phyloP scores from a whole-genome alignment of 1,140 invertebrate genomes.

The Drosophila persimilis region DNA sequence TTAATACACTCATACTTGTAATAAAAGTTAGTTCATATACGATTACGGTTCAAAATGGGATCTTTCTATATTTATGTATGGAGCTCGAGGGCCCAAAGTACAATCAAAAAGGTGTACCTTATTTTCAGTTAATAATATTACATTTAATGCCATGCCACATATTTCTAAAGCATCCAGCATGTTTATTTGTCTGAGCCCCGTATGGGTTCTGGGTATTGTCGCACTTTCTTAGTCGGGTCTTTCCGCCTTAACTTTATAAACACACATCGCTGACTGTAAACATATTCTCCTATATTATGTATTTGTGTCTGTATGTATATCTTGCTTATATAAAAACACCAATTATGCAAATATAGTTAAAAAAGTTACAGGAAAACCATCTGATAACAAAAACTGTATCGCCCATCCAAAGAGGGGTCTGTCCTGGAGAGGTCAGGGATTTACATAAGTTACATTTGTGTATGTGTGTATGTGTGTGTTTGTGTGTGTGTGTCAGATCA shows the following conservation, averaged over 20 bases:
- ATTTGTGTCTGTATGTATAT: constrained; percentile 35
- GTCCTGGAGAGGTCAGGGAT: constrained; percentile 4
- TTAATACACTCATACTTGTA: constrained; percentile 41
- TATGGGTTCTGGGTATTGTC: constrained; percentile 32
- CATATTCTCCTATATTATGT: constrained; percentile 13
- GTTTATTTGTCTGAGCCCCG: constrained; percentile 14
- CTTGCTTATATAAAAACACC: constrained; percentile 65
- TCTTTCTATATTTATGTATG: constrained; percentile 14
- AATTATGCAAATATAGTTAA: constrained; percentile 69
- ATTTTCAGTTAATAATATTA: constrained; percentile 28
- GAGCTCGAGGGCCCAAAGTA: constrained; percentile 36
- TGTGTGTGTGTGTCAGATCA: constrained; percentile 24
- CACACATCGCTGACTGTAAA: constrained; percentile 42
- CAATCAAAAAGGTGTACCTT: constrained; percentile 60
- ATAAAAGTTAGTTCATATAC: constrained; percentile 27
- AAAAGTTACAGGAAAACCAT: constrained; percentile 72
- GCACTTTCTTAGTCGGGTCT: constrained; percentile 16
- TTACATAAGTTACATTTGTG: constrained; percentile 20
- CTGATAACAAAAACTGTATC: constrained; percentile 61
- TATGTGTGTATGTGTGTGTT: constrained; percentile 7
- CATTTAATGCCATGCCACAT: constrained; percentile 24
- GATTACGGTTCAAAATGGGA: not conserved
- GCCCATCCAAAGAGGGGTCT: constrained; percentile 4
- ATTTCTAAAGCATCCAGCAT: constrained; percentile 24
- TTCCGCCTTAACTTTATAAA: constrained; percentile 16